Percentiles rank a stretch among this genome's conserved stretches.
These are phyloP conservation scores for Apotomis betuletana DNA, from an alignment of 2,888 invertebrate species.

Conservation along the genomic window DNA sequence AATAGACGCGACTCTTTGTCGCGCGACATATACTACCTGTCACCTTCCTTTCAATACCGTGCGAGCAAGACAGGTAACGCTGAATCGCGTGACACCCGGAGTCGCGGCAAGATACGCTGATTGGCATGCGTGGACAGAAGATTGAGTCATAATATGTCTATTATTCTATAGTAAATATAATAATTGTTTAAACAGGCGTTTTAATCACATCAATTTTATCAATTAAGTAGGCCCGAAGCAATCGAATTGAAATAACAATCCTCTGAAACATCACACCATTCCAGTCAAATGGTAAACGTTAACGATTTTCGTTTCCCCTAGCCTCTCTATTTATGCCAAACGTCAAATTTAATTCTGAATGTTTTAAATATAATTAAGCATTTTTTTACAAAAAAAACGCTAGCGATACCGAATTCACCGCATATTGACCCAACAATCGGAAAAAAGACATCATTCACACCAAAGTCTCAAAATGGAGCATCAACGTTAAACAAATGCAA, in stretches of 20 bases:
- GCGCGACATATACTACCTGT: too few species aligned
- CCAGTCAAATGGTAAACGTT: not conserved
- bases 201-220: not conserved
- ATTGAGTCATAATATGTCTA: too few species aligned
- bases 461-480: constrained; percentile 9
- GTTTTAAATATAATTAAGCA: not conserved
- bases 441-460: constrained; percentile 32
- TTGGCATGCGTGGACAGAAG: too few species aligned
- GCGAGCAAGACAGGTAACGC: too few species aligned
- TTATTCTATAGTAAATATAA: not conserved
- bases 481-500: constrained; percentile 38
- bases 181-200: not conserved
- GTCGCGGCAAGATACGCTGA: too few species aligned
- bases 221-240: not conserved
- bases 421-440: constrained; percentile 21
- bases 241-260: not conserved
- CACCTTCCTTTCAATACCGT: too few species aligned
- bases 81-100: too few species aligned
- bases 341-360: not conserved
- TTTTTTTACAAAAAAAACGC: constrained; percentile 47
- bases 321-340: too few species aligned
- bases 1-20: too few species aligned
- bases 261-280: not conserved
- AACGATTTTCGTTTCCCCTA: not conserved
- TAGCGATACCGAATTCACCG: constrained; percentile 15